Conservation (phyloP, 1,140 invertebrate genomes). For the Schlechtendalia chinensis region DNA sequence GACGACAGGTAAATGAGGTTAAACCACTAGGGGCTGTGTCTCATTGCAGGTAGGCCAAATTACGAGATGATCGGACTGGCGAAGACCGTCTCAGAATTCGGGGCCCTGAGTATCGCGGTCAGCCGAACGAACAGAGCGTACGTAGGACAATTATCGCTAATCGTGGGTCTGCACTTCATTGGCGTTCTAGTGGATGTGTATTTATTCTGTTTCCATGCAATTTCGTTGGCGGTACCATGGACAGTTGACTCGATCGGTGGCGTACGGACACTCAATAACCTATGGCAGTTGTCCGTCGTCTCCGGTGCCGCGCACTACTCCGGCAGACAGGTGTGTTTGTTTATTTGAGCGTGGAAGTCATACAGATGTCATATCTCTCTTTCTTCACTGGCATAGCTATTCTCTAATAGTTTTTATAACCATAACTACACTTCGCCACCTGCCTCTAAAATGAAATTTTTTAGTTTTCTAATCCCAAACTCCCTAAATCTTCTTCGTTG, state of each 20-base stretch:
- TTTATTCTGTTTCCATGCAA: neutral
- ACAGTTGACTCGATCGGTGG: neutral
- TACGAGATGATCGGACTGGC: neutral
- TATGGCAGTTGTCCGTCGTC: conserved; percentile 10
- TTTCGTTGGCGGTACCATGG: neutral
- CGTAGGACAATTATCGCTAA: neutral
- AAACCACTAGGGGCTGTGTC: too few species aligned
- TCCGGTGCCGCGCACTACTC: conserved; percentile 16
- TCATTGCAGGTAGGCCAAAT: neutral
- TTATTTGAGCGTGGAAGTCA: too few species aligned
- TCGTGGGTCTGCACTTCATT: conserved; percentile 6
- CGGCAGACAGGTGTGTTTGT: conserved; percentile 21
- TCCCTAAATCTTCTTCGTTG: too few species aligned
- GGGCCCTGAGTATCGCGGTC: neutral
- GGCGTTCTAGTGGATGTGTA: conserved; percentile 6
- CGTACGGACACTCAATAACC: neutral
- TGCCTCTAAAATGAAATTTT: too few species aligned
- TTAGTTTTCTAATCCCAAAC: too few species aligned
- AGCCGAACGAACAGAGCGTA: neutral
- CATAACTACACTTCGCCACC: too few species aligned
- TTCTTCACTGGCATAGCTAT: too few species aligned
- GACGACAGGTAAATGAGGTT: too few species aligned
- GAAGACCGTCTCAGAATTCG: neutral
- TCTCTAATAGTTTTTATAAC: too few species aligned
- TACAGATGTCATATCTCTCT: too few species aligned